These are phyloP conservation scores for Gibbula magus DNA, from an alignment of 2,888 invertebrate genomes.

Conservation along the genomic window DNA sequence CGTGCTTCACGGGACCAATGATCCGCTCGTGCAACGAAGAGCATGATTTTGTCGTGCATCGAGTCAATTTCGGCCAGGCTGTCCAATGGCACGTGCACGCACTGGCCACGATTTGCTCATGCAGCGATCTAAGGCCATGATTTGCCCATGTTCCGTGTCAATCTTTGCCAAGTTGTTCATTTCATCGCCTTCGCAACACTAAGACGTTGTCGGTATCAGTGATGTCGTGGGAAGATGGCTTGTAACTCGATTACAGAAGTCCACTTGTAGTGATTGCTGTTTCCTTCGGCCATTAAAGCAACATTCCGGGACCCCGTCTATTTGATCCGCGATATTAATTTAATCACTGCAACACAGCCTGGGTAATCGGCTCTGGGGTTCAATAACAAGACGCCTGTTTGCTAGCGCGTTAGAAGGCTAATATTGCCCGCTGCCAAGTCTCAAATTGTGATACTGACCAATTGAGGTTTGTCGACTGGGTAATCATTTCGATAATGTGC, in stretches of 20 bases:
- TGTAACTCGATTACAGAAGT: not conserved
- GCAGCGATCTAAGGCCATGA: no score
- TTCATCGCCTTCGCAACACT: no score
- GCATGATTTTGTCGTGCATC: no score
- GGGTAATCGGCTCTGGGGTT: not conserved
- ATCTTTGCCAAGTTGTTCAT: no score
- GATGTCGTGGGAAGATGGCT: not conserved
- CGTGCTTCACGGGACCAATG: no score
- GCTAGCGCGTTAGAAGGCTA: not conserved
- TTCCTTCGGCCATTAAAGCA: not conserved
- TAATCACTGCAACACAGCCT: not conserved
- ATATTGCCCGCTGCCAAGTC: not conserved
- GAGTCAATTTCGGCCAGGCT: no score
- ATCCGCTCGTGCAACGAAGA: no score
- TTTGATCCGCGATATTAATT: not conserved
- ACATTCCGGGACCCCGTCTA: not conserved
- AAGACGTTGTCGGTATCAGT: not conserved
- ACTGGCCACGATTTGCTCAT: no score
- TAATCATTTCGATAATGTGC: not conserved
- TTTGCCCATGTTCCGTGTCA: no score
- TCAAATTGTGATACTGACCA: conserved; percentile 11
- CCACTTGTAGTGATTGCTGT: not conserved
- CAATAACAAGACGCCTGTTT: not conserved
- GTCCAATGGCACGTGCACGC: no score
- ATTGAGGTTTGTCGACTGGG: not conserved